A percentile compares a stretch with the other conserved stretches of the same genome.
These are phyloP conservation scores for Andinoacara biseriatus DNA, from an alignment of 2,113 vertebrate genomes.

Conservation along the genomic window DNA sequence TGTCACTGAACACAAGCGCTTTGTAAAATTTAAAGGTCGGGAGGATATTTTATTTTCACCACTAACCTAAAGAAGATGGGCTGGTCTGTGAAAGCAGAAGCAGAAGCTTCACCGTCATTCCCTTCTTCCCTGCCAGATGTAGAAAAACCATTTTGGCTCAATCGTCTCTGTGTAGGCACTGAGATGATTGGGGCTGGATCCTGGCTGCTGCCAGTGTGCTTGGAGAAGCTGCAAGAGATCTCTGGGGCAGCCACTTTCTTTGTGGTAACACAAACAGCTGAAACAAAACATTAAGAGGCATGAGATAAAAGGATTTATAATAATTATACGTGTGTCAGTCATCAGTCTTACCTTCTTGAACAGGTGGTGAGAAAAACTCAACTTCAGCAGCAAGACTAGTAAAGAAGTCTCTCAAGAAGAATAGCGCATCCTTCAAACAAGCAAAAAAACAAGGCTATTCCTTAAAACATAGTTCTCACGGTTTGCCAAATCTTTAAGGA, in stretches of 20 bases:
- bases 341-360: constrained; percentile 88
- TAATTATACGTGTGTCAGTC: not conserved
- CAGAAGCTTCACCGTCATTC: constrained; percentile 70
- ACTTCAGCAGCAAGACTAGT: constrained; percentile 93
- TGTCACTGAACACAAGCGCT: not conserved
- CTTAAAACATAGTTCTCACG: not conserved
- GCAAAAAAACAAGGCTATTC: not conserved
- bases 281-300: not conserved
- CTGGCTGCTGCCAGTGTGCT: constrained; percentile 81
- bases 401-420: constrained; percentile 98
- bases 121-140: constrained; percentile 64
- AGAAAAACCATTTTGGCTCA: constrained; percentile 78
- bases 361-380: constrained; percentile 90
- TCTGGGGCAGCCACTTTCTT: constrained; percentile 85
- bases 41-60: not conserved
- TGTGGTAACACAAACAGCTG: constrained; percentile 74
- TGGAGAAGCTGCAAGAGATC: constrained; percentile 90
- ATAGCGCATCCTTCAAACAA: constrained; percentile 90
- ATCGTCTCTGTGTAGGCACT: constrained; percentile 85
- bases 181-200: constrained; percentile 91
- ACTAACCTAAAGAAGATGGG: constrained; percentile 95
- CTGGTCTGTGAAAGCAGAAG: constrained; percentile 85
- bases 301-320: not conserved
- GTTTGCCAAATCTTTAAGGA: not conserved
- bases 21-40: not conserved